Evolutionary conservation across 2,797 vertebrate species (phyloP), one percentile per base, ranked within the genome.

Genomic region (Diglossa cyanea): DNA sequence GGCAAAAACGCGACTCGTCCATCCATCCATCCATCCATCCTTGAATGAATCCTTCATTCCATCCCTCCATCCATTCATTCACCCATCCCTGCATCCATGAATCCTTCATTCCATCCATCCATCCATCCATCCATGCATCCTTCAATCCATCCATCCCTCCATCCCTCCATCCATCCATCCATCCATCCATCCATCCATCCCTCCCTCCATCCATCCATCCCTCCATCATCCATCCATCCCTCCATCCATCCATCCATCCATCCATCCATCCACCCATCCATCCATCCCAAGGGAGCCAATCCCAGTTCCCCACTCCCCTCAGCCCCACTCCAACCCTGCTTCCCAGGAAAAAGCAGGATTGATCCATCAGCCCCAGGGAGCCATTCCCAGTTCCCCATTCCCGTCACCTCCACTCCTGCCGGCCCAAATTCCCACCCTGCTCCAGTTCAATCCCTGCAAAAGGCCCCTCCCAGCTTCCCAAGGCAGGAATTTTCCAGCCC

Each of bases 371-470:
- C 55, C 30, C 53, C 17, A 7, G 5, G 63, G 45, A 25, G 9
- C 21, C 42, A 1, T 16, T 33, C 37, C 20, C 61, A 1, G 1
- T 0, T 0, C 6, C 47, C 47, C 26, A 7, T 19, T 5, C 24
- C 58, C 45, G 4, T 21, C 35, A 8, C 31, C 57, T 53, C 40
- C 19, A 7, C 5, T 5, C 51, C 66, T 23, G 15, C 57, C 35
- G 14, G 28, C 10, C 63, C 25, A 8, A 15, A 84, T 25, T 53
- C 88, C 86, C 58, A 10, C 40, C 91, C 79, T 0, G 21, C 45
- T 74, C 67, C 47, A 2, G 5, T 6, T 30, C 1, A 39, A 80
- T n/a, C 54, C 10, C 60, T 42, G 63, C 63, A 13, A 63, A 61
- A 33, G 44, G 37, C 66, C n/a, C 19, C 35, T 13, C 6, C 21